phyloP scores from a whole-genome alignment of 2,797 vertebrate genomes.

The Schizopygopsis pylzovi region DNA sequence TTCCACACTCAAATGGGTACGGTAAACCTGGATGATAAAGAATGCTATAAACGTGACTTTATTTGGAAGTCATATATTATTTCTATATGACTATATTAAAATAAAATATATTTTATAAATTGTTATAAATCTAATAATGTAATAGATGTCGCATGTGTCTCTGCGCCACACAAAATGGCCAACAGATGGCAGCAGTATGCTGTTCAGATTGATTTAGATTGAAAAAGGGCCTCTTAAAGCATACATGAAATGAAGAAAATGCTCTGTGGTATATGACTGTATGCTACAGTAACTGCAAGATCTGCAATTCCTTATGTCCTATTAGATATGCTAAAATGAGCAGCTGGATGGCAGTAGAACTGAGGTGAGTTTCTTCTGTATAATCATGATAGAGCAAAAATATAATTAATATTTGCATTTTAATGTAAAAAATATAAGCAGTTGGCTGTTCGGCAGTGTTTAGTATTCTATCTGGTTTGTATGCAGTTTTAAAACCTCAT shows the following conservation, averaged over 20 bases:
- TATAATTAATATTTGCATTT: background rate
- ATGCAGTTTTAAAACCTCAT: background rate
- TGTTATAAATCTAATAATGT: slow-evolving; percentile 8
- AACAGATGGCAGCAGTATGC: slow-evolving; percentile 82
- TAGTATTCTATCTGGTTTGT: background rate
- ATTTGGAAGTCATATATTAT: background rate
- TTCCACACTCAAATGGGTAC: background rate
- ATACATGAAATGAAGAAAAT: background rate
- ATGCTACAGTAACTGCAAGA: background rate
- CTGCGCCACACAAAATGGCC: slow-evolving; percentile 52
- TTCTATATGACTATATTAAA: too few relatives aligned
- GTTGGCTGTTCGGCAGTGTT: background rate
- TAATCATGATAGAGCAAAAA: background rate
- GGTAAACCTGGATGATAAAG: background rate
- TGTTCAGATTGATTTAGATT: background rate
- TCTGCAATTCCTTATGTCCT: background rate
- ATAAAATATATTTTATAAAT: too few relatives aligned
- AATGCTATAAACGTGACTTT: background rate
- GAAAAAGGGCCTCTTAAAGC: too few relatives aligned
- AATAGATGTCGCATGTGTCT: background rate
- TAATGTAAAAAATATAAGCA: background rate
- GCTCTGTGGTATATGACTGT: background rate
- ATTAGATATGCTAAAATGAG: background rate
- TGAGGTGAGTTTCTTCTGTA: slow-evolving; percentile 11
- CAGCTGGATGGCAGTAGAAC: slow-evolving; percentile 4